phyloP scores from a whole-genome alignment of 1,140 invertebrate genomes.

The Caenorhabditis tropicalis region DNA sequence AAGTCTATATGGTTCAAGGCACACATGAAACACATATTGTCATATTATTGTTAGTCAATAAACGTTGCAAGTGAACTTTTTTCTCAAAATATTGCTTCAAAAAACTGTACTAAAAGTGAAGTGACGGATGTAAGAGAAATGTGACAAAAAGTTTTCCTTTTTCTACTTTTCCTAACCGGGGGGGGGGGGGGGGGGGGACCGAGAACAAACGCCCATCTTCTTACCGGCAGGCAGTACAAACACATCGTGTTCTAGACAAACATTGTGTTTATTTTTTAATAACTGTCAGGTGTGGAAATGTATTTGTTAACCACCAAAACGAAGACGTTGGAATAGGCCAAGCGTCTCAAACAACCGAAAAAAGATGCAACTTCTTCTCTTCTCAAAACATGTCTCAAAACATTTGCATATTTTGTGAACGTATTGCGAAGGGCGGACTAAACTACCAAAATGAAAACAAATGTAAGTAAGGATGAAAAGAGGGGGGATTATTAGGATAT shows the following conservation, averaged over 20 bases:
- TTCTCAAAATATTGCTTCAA: neutral
- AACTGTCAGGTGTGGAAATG: slow-evolving; percentile 15
- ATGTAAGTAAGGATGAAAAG: neutral
- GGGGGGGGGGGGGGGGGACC: no score
- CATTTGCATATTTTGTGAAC: slow-evolving; percentile 27
- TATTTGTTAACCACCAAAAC: slow-evolving; percentile 2
- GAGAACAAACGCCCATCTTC: no score
- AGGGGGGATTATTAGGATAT: slow-evolving; percentile 16
- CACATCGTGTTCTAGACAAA: slow-evolving; percentile 6
- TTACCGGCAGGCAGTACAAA: neutral
- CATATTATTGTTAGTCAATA: neutral
- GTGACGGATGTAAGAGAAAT: neutral
- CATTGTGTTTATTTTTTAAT: slow-evolving; percentile 33
- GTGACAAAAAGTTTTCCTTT: neutral
- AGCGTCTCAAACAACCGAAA: neutral
- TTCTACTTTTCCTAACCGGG: neutral
- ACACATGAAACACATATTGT: neutral
- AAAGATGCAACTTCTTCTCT: slow-evolving; percentile 9
- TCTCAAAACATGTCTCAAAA: slow-evolving; percentile 18
- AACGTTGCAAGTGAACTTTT: neutral
- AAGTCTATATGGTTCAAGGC: neutral
- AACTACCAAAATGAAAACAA: neutral
- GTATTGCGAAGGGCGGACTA: neutral
- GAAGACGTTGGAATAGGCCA: neutral
- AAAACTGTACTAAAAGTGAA: neutral